Conservation (phyloP, 2,888 invertebrate genomes). For the Priocnemis perturbator region DNA sequence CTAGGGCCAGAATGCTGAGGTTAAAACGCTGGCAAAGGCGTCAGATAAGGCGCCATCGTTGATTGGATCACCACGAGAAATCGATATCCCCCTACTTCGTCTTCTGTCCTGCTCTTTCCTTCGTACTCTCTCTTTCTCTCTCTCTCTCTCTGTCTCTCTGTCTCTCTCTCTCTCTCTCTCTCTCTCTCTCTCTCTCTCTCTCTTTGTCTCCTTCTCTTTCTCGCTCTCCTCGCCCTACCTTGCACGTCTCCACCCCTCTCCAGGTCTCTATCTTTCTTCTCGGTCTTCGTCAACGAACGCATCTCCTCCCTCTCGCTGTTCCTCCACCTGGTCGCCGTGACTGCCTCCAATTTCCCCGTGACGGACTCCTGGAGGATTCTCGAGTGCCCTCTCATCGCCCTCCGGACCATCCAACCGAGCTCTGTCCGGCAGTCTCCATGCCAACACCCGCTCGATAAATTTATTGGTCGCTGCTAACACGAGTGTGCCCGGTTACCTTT, state of each 20-base stretch:
- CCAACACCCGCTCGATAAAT: conserved; percentile 75
- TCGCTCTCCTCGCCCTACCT: conserved; percentile 21
- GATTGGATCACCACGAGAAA: conserved; percentile 74
- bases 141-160: conserved; percentile 11
- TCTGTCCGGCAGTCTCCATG: conserved; percentile 75
- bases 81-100: conserved; percentile 65
- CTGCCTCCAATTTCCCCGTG: conserved; percentile 72
- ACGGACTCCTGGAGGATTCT: conserved; percentile 74
- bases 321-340: conserved; percentile 52
- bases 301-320: conserved; percentile 28
- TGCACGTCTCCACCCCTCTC: conserved; percentile 31
- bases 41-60: conserved; percentile 71
- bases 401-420: conserved; percentile 72
- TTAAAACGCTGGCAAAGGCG: conserved; percentile 57
- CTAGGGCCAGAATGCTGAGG: too few species aligned
- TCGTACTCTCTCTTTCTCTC: conserved; percentile 41
- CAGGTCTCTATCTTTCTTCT: conserved; percentile 36
- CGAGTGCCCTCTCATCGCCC: conserved; percentile 73
- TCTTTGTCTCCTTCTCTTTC: conserved; percentile 21
- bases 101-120: conserved; percentile 39
- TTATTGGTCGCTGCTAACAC: conserved; percentile 73
- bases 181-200: conserved; percentile 19
- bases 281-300: conserved; percentile 39
- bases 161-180: conserved; percentile 36
- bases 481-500: conserved; percentile 48